A percentile compares a stretch with the other conserved stretches of the same genome.
Evolutionary conservation across 2,888 invertebrate species (phyloP).

Genomic region (Campaea margaritaria): DNA sequence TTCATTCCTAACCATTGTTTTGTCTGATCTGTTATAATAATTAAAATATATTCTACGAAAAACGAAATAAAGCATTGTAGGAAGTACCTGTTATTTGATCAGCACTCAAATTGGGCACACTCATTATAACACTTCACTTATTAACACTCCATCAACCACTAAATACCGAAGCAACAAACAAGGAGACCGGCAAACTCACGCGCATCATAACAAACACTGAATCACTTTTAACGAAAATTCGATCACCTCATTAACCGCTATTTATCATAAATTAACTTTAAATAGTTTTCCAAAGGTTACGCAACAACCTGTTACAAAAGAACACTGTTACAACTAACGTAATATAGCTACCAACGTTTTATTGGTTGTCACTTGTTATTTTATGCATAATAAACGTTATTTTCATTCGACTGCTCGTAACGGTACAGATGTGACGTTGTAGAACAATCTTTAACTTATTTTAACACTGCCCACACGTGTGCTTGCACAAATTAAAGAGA

Average conservation of each 20-base stretch:
- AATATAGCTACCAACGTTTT: slow-evolving; percentile 31
- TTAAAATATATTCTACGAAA: not conserved
- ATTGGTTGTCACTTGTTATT: slow-evolving; percentile 43
- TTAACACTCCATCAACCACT: slow-evolving; percentile 27
- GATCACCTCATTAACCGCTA: slow-evolving; percentile 64
- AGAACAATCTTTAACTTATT: slow-evolving; percentile 46
- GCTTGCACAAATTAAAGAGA: slow-evolving; percentile 38
- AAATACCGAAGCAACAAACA: slow-evolving; percentile 37
- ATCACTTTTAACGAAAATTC: slow-evolving; percentile 69
- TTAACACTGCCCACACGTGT: slow-evolving; percentile 46
- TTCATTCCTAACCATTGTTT: too few species aligned
- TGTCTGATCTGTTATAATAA: not conserved
- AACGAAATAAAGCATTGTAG: not conserved
- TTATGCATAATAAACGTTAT: slow-evolving; percentile 37
- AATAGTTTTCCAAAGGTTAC: slow-evolving; percentile 40
- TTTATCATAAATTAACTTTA: slow-evolving; percentile 60
- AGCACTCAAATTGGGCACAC: slow-evolving; percentile 80
- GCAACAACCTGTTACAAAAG: slow-evolving; percentile 42
- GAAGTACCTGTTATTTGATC: slow-evolving; percentile 77
- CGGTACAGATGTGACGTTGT: slow-evolving; percentile 46
- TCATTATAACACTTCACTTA: slow-evolving; percentile 57
- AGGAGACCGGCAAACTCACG: slow-evolving; percentile 55
- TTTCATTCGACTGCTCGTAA: slow-evolving; percentile 39
- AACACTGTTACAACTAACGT: slow-evolving; percentile 15
- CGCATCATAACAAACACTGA: slow-evolving; percentile 72